Conservation (phyloP, 2,113 vertebrate genomes). For the Podocnemis expansa region DNA sequence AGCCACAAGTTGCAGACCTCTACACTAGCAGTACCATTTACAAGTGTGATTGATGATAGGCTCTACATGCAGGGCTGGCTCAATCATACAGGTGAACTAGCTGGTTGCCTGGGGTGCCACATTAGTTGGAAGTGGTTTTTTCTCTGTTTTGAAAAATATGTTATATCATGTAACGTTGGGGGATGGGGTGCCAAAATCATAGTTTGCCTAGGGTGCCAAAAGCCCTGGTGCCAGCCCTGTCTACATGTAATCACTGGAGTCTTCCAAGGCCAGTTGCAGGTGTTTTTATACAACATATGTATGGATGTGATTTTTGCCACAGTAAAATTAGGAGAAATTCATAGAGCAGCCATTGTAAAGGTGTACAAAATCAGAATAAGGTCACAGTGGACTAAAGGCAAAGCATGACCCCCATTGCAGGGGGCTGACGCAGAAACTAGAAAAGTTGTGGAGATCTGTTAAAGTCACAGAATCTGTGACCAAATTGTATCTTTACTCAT, state of each 20-base stretch:
- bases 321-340: not conserved
- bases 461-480: not conserved
- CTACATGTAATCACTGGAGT: not conserved
- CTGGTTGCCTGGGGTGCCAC: too few species aligned
- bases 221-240: too few species aligned
- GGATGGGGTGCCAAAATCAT: too few species aligned
- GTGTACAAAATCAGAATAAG: not conserved
- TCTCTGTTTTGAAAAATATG: too few species aligned
- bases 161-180: too few species aligned
- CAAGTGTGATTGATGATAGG: not conserved
- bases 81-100: too few species aligned
- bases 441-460: not conserved
- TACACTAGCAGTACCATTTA: not conserved
- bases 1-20: too few species aligned
- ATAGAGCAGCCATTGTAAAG: not conserved
- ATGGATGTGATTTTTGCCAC: not conserved
- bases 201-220: too few species aligned
- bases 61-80: too few species aligned
- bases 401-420: not conserved
- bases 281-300: not conserved
- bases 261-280: not conserved
- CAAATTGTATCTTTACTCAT: not conserved
- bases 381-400: not conserved
- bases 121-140: too few species aligned
- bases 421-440: not conserved